These are phyloP conservation scores for Picathartes gymnocephalus DNA, from an alignment of 2,113 vertebrate species.

Conservation along the genomic window DNA sequence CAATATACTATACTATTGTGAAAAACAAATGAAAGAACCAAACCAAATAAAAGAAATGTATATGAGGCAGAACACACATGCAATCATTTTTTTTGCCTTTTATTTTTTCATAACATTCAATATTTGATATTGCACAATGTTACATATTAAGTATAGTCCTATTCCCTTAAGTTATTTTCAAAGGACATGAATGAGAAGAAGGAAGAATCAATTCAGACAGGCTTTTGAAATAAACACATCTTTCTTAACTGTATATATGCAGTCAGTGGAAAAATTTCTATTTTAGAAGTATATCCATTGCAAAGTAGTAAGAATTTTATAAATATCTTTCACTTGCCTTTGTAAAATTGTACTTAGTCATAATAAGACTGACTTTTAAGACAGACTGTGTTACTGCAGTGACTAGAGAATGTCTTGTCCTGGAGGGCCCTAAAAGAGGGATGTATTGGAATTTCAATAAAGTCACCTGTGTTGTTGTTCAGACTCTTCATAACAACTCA, in stretches of 20 bases:
- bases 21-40: not conserved
- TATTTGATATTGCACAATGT: not conserved
- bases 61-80: not conserved
- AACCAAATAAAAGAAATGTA: not conserved
- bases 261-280: not conserved
- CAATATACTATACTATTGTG: not conserved
- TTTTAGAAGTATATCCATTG: not conserved
- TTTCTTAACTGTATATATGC: not conserved
- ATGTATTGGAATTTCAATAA: not conserved
- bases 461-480: not conserved
- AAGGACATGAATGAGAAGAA: not conserved
- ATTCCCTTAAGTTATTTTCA: not conserved
- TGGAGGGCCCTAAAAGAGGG: not conserved
- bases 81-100: not conserved
- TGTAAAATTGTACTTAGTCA: not conserved
- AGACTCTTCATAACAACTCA: not conserved
- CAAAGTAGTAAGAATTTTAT: not conserved
- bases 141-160: not conserved
- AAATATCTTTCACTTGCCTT: not conserved
- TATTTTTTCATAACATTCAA: not conserved
- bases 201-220: not conserved
- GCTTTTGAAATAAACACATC: not conserved
- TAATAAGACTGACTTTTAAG: not conserved
- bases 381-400: not conserved
- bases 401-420: not conserved